Percentiles rank a stretch among this genome's conserved stretches.
Conservation (phyloP, 2,888 invertebrate species). For the Leptinotarsa tumamoca region DNA sequence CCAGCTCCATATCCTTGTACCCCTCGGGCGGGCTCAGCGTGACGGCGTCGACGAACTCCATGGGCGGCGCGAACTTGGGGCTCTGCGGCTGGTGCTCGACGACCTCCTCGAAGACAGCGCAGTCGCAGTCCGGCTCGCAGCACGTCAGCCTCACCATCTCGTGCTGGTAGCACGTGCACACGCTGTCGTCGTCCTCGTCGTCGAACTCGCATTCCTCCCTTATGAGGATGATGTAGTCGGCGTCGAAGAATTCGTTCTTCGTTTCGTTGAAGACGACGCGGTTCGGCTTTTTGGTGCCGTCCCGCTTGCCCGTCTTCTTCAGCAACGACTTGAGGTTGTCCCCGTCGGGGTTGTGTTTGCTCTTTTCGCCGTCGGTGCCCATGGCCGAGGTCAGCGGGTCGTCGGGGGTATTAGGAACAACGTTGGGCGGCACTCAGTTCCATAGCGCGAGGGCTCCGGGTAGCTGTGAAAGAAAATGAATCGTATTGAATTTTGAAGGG, state of each 20-base stretch:
- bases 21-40: constrained; percentile 92
- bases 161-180: constrained; percentile 80
- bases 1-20: constrained; percentile 85
- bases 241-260: constrained; percentile 91
- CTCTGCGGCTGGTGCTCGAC: constrained; percentile 57
- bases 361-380: constrained; percentile 64
- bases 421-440: constrained; percentile 5
- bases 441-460: constrained; percentile 17
- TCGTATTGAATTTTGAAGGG: background rate
- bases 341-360: constrained; percentile 72
- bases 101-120: constrained; percentile 53
- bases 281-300: constrained; percentile 73
- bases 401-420: constrained; percentile 1
- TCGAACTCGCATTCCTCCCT: constrained; percentile 89
- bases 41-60: constrained; percentile 83
- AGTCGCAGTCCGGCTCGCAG: constrained; percentile 76
- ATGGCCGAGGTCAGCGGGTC: constrained; percentile 57
- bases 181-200: constrained; percentile 81
- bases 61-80: constrained; percentile 75
- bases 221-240: constrained; percentile 91
- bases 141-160: constrained; percentile 74
- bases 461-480: constrained; percentile 7
- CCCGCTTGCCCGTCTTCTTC: constrained; percentile 76
- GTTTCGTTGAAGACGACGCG: constrained; percentile 90
- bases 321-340: constrained; percentile 79